Evolutionary conservation across 2,888 invertebrate species (phyloP).

Genomic region (Heliconius cydno): DNA sequence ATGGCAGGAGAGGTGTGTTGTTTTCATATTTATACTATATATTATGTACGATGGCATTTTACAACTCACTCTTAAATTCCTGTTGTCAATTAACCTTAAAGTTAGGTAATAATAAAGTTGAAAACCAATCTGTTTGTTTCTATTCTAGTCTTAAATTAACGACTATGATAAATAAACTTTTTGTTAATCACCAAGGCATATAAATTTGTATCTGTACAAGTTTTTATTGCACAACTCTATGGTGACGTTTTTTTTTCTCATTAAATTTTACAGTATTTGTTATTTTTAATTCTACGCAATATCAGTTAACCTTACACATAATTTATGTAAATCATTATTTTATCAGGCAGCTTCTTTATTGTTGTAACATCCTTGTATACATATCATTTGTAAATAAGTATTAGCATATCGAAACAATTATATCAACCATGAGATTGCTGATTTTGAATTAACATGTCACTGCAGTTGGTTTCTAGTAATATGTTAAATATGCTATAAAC

Average conservation of each 20-base stretch:
- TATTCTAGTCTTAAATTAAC: constrained; percentile 71
- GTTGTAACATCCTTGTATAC: constrained; percentile 15
- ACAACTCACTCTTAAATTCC: constrained; percentile 30
- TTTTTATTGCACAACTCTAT: constrained; percentile 72
- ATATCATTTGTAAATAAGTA: constrained; percentile 32
- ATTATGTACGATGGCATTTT: constrained; percentile 34
- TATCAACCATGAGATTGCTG: constrained; percentile 25
- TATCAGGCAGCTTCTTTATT: constrained; percentile 23
- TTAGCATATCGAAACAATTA: constrained; percentile 24
- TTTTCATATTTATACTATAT: constrained; percentile 26
- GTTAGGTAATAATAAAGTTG: constrained; percentile 42
- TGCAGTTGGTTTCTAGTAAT: constrained; percentile 48
- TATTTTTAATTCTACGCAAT: constrained; percentile 19
- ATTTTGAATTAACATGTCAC: constrained; percentile 37
- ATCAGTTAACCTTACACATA: constrained; percentile 11
- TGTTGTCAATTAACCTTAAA: constrained; percentile 32
- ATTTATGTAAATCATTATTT: constrained; percentile 21
- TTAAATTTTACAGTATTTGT: constrained; percentile 24
- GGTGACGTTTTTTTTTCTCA: constrained; percentile 5
- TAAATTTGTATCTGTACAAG: constrained; percentile 71
- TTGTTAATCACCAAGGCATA: constrained; percentile 58
- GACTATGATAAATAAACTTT: constrained; percentile 57
- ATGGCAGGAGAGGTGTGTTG: constrained; percentile 26
- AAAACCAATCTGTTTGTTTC: constrained; percentile 50
- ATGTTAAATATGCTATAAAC: constrained; percentile 4